Evolutionary conservation across 2,888 invertebrate genomes (phyloP).

Genomic region (Antitype chi): DNA sequence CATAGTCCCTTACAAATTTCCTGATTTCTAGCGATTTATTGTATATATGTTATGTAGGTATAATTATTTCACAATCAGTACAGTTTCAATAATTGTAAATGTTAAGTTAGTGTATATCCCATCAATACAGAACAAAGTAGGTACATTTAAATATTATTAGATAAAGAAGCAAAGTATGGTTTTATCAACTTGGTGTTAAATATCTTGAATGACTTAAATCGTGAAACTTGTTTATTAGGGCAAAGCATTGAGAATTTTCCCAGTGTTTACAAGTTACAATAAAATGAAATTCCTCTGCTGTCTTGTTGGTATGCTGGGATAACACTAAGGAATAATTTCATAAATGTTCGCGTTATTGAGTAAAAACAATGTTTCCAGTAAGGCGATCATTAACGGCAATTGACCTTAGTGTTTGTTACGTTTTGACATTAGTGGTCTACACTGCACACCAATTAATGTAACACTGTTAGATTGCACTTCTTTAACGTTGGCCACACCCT

Average conservation of each 20-base stretch:
- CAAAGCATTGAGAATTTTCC: not conserved
- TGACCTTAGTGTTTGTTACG: conserved; percentile 12
- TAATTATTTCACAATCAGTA: conserved; percentile 55
- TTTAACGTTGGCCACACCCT: conserved; percentile 25
- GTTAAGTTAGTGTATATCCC: conserved; percentile 13
- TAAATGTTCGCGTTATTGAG: conserved; percentile 1
- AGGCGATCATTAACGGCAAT: not conserved
- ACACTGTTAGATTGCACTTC: conserved; percentile 14
- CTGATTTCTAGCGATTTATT: conserved; percentile 65
- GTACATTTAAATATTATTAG: conserved; percentile 1
- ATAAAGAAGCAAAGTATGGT: not conserved
- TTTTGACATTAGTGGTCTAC: not conserved
- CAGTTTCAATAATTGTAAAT: conserved; percentile 36
- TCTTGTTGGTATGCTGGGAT: conserved; percentile 11
- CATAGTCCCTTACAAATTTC: too few species aligned
- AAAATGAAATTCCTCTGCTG: not conserved
- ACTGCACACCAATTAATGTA: not conserved
- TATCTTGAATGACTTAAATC: not conserved
- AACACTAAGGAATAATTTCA: conserved; percentile 3
- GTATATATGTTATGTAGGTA: conserved; percentile 21
- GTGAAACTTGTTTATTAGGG: conserved; percentile 10
- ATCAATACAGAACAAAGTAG: conserved; percentile 14
- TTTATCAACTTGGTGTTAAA: conserved; percentile 17
- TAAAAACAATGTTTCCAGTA: not conserved
- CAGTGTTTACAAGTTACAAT: conserved; percentile 6